phyloP scores from a whole-genome alignment of 2,888 invertebrate species.

The Drosophila austrosaltans region DNA sequence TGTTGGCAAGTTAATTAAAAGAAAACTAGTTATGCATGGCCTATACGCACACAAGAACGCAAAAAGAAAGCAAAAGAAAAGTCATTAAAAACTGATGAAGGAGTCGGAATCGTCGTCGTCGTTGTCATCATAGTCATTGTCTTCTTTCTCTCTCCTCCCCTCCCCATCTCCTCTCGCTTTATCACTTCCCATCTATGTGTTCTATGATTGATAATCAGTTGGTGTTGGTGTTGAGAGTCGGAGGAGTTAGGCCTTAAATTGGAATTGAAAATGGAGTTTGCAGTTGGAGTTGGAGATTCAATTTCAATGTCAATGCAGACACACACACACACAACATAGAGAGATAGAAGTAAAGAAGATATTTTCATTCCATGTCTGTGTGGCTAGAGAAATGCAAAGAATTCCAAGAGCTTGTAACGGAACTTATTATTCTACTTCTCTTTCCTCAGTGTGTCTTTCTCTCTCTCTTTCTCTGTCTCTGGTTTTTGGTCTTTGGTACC shows the following conservation, averaged over 20 bases:
- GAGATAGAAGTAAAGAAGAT: conserved; percentile 12
- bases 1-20: conserved; percentile 74
- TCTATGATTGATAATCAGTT: conserved; percentile 72
- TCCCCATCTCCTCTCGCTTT: background rate
- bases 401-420: conserved; percentile 66
- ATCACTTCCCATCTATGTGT: conserved; percentile 57
- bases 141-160: conserved; percentile 10
- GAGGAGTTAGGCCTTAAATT: conserved; percentile 64
- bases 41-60: conserved; percentile 35
- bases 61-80: conserved; percentile 45
- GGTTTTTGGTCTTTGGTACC: too few relatives aligned
- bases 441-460: background rate
- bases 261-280: conserved; percentile 30
- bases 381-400: conserved; percentile 52
- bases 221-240: conserved; percentile 28
- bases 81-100: conserved; percentile 66
- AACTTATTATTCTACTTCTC: conserved; percentile 58
- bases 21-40: conserved; percentile 72
- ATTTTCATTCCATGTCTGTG: conserved; percentile 42
- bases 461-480: background rate
- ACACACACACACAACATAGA: too few relatives aligned
- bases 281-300: background rate
- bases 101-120: background rate
- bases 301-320: conserved; percentile 16
- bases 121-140: conserved; percentile 20